A percentile compares a stretch with the other conserved stretches of the same genome.
These are phyloP conservation scores for Psittacara wagleri DNA, from an alignment of 2,113 vertebrate genomes.

Conservation along the genomic window DNA sequence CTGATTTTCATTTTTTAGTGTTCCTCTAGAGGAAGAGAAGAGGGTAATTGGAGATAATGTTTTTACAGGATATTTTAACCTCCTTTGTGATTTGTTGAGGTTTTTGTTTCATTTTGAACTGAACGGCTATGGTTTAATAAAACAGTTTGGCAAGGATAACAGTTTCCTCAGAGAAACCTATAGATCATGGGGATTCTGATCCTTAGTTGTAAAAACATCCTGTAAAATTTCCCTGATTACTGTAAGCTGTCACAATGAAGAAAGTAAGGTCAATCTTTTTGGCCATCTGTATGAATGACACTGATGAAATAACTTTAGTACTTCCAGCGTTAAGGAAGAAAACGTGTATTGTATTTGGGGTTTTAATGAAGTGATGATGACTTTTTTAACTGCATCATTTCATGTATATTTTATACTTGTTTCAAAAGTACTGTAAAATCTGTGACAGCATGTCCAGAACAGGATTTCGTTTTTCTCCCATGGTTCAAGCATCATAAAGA, in stretches of 20 bases:
- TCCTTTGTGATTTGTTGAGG: background rate
- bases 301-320: background rate
- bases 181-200: background rate
- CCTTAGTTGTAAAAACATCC: background rate
- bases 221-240: background rate
- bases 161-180: background rate
- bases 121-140: background rate
- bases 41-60: background rate
- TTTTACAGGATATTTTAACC: background rate
- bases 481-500: background rate
- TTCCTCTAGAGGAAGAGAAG: background rate
- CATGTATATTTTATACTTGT: background rate
- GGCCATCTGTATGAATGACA: background rate
- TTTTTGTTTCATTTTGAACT: background rate
- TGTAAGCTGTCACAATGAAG: background rate
- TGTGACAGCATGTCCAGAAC: background rate
- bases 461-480: background rate
- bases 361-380: background rate
- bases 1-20: fast-evolving
- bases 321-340: background rate
- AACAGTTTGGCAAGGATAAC: background rate
- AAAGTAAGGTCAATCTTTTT: background rate
- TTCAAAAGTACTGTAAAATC: background rate
- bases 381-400: background rate
- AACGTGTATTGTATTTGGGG: background rate